Percentiles rank a stretch among this genome's conserved stretches.
These are phyloP conservation scores for Epizoanthus stellaris DNA, from an alignment of 92 coral and sea anemone species.

Conservation along the genomic window DNA sequence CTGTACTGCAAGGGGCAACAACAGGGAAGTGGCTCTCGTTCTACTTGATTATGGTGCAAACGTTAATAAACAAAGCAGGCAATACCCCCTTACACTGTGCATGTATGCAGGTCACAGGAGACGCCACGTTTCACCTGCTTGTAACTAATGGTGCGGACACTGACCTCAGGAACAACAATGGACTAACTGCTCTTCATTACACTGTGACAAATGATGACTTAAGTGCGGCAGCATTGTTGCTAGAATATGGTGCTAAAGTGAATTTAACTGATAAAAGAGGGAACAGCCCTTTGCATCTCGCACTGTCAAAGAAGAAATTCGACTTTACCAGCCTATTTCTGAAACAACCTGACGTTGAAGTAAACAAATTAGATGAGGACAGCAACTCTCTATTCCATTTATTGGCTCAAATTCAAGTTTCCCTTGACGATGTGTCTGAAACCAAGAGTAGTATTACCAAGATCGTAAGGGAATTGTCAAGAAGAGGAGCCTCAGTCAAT, in stretches of 20 bases:
- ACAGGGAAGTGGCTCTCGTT: conserved; percentile 1
- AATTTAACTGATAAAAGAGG: conserved; percentile 21
- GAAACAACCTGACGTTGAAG: background rate
- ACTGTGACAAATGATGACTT: conserved; percentile 2
- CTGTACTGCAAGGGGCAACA: background rate
- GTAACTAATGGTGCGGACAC: conserved; percentile 12
- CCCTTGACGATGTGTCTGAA: background rate
- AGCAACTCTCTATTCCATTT: conserved; percentile 19
- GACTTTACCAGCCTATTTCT: conserved; percentile 6
- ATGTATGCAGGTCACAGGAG: conserved; percentile 17
- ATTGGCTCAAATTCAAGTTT: conserved; percentile 7
- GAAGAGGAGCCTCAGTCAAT: conserved; percentile 17
- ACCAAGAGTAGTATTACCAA: background rate
- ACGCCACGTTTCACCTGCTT: background rate
- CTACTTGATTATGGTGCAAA: conserved; percentile 20
- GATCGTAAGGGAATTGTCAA: too few relatives aligned
- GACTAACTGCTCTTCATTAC: conserved; percentile 30
- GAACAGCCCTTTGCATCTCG: background rate
- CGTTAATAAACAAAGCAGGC: background rate
- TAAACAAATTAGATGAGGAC: conserved; percentile 3
- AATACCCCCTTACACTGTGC: conserved; percentile 27
- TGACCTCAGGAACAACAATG: conserved; percentile 3
- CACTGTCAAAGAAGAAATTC: background rate
- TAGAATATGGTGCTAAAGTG: conserved; percentile 26
- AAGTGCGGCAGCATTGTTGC: background rate